Evolutionary conservation across 1,140 invertebrate species (phyloP), one percentile per base, ranked within the genome.

Genomic region (Papilio xuthus): DNA sequence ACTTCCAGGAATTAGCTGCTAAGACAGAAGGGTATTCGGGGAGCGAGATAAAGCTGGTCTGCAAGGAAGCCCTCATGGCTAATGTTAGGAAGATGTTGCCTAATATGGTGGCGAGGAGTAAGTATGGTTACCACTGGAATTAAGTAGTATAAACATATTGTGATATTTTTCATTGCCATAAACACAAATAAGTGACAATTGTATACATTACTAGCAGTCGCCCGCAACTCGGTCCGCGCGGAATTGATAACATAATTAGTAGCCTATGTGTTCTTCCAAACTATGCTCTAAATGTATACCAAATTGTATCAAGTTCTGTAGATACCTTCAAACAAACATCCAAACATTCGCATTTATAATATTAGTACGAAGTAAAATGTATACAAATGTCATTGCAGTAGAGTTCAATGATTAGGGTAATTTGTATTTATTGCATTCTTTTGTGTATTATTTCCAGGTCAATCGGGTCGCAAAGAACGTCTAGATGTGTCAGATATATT

Each of bases 31-130:
- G 96, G 6, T 99, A 98, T 88, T 97, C 97, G 8, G 97, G 98
- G 8, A 97, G 97, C 23, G 98, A 99, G 88, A 96, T 99, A n/a
- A 96, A 96, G 83, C 90, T 97, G 81, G 95, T 98, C 12, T 98
- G 97, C 86, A 99, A 98, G 94, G 98, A 99, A 95, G 96, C 97
- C 1, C 96, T 95, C 80, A 97, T 97, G 96, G 80, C 81, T 0
- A 87, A 85, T 10, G 88, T 94, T 8, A 91, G 93, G 84, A 94
- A 90, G 80, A 86, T 89, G 83, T 77, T 93, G 53, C 90, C 91
- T 0, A 80, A 78, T 81, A 86, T 90, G 80, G 77, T 74, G 8
- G 82, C 78, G 10, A 90, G 82, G 81, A 82, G 91, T 91, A 56
- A 82, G 82, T 81, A 56, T n/a, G n/a, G n/a, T n/a, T 69, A 26